Percentiles rank a stretch among this genome's conserved stretches.
Evolutionary conservation across 2,888 invertebrate genomes (phyloP).

Genomic region (Rhorus exstirpatorius): DNA sequence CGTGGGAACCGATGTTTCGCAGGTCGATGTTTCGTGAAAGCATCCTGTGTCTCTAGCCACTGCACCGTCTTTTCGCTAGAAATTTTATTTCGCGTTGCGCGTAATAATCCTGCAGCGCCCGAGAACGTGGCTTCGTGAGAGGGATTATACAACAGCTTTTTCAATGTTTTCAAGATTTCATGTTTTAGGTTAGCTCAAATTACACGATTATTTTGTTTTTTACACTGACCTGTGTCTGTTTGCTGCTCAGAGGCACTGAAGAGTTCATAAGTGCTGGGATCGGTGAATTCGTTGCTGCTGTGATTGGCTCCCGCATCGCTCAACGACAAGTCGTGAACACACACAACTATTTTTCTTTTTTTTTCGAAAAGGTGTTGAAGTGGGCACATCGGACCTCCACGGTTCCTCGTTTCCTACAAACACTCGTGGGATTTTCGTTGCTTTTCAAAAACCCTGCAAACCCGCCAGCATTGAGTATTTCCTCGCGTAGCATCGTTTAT

Average conservation of each 20-base stretch:
- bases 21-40: conserved; percentile 63
- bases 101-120: conserved; percentile 48
- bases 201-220: conserved; percentile 14
- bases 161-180: conserved; percentile 2
- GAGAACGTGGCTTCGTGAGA: conserved; percentile 9
- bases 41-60: conserved; percentile 45
- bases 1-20: conserved; percentile 43
- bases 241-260: no score
- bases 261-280: no score
- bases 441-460: conserved; percentile 42
- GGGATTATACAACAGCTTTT: background rate
- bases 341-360: no score
- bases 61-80: background rate
- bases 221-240: background rate
- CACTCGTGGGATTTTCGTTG: conserved; percentile 26
- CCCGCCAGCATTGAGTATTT: background rate
- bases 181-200: conserved; percentile 3
- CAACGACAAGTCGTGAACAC: conserved; percentile 3
- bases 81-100: conserved; percentile 34
- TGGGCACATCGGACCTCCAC: no score
- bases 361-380: no score
- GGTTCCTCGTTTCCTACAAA: conserved; percentile 36
- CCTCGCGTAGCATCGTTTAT: conserved; percentile 52
- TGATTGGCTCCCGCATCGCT: no score
- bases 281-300: no score